Evolutionary conservation across 92 coral and sea anemone genomes (phyloP).

Genomic region (Metridium senile): DNA sequence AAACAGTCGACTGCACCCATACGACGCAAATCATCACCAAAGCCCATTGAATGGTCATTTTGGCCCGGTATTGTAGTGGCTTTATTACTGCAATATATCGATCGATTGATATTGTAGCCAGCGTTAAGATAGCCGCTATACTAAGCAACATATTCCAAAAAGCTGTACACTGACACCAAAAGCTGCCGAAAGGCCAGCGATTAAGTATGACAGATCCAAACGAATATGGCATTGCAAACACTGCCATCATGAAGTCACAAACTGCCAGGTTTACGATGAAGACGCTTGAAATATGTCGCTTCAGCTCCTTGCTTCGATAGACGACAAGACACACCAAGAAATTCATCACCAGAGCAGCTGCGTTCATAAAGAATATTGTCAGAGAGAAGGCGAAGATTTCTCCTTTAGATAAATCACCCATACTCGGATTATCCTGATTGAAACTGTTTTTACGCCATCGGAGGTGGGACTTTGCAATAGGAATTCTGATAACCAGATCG

Average conservation of each 20-base stretch:
- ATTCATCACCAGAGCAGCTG: conserved; percentile 86
- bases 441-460: not conserved
- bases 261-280: conserved; percentile 93
- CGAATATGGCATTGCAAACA: conserved; percentile 95
- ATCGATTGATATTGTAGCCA: conserved; percentile 89
- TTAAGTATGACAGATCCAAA: conserved; percentile 78
- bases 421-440: conserved; percentile 14
- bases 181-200: conserved; percentile 81
- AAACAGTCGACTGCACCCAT: conserved; percentile 82
- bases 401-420: conserved; percentile 64
- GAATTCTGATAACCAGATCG: no score
- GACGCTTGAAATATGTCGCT: conserved; percentile 90
- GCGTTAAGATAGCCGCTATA: conserved; percentile 82
- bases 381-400: conserved; percentile 70
- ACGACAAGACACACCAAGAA: conserved; percentile 94
- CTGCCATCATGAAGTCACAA: conserved; percentile 90
- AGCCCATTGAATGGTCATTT: conserved; percentile 95
- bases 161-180: conserved; percentile 86
- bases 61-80: conserved; percentile 93
- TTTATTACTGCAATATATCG: conserved; percentile 95
- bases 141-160: conserved; percentile 90
- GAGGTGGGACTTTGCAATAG: no score
- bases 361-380: conserved; percentile 70
- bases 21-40: conserved; percentile 72
- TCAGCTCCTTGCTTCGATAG: conserved; percentile 87